phyloP scores from a whole-genome alignment of 2,888 invertebrate species.

The Neria commutata region DNA sequence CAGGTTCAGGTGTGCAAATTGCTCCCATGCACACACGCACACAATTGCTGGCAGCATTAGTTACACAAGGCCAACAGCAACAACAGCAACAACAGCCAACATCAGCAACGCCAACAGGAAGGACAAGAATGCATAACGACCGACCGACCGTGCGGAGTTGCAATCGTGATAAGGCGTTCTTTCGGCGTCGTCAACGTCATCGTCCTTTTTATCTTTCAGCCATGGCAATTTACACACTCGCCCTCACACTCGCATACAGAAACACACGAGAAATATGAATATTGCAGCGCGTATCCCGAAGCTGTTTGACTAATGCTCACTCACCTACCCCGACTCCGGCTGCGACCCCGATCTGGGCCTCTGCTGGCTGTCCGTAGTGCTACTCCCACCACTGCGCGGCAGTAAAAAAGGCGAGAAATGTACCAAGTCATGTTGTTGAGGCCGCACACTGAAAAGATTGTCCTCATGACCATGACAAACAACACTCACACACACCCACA shows the following conservation, averaged over 20 bases:
- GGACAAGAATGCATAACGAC: constrained; percentile 32
- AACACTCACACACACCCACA: no score
- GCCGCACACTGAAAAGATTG: constrained; percentile 8
- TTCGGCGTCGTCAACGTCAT: constrained; percentile 12
- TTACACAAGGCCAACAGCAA: constrained; percentile 45
- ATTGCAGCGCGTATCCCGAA: constrained; percentile 22
- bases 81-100: constrained; percentile 35
- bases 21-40: constrained; percentile 10
- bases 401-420: constrained; percentile 21
- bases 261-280: background rate
- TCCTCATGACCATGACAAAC: constrained; percentile 13
- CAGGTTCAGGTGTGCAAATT: background rate
- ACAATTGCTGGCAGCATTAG: constrained; percentile 28
- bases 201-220: no score
- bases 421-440: constrained; percentile 22
- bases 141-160: constrained; percentile 13
- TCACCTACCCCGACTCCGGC: constrained; percentile 4
- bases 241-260: background rate
- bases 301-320: constrained; percentile 24
- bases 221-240: background rate
- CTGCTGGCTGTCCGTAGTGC: constrained; percentile 19
- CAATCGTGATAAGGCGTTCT: constrained; percentile 33
- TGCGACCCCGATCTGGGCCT: constrained; percentile 4
- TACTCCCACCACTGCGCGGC: constrained; percentile 16
- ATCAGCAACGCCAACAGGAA: constrained; percentile 34